Evolutionary conservation across 2,888 invertebrate species (phyloP).

Genomic region (Oligia latruncula): DNA sequence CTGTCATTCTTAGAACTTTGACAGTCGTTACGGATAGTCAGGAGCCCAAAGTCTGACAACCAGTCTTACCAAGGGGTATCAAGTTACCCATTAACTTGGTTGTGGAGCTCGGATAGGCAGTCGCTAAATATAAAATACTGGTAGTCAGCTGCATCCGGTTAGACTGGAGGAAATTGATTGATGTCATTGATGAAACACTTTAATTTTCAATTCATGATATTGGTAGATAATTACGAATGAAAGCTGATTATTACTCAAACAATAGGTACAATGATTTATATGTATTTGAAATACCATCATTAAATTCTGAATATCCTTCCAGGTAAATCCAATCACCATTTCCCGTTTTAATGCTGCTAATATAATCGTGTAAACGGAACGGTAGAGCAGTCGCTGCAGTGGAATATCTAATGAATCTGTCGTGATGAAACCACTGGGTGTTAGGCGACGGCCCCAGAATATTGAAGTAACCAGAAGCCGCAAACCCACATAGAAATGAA

Average conservation of each 20-base stretch:
- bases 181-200: not conserved
- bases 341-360: constrained; percentile 46
- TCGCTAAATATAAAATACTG: not conserved
- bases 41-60: not conserved
- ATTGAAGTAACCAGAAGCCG: constrained; percentile 19
- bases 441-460: constrained; percentile 49
- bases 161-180: not conserved
- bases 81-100: not conserved
- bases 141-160: not conserved
- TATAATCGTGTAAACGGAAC: constrained; percentile 58
- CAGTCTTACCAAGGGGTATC: not conserved
- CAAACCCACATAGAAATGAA: not conserved
- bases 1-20: not conserved
- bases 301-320: constrained; percentile 22
- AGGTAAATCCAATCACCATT: constrained; percentile 59
- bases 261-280: not conserved
- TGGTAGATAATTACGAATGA: not conserved
- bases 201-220: not conserved
- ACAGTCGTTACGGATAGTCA: not conserved
- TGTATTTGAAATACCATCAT: not conserved
- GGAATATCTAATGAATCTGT: constrained; percentile 71
- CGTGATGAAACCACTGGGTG: constrained; percentile 51
- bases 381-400: constrained; percentile 49
- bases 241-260: not conserved
- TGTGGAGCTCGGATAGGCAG: not conserved